Conservation (phyloP, 2,888 invertebrate genomes). For the Harpalus rufipes region DNA sequence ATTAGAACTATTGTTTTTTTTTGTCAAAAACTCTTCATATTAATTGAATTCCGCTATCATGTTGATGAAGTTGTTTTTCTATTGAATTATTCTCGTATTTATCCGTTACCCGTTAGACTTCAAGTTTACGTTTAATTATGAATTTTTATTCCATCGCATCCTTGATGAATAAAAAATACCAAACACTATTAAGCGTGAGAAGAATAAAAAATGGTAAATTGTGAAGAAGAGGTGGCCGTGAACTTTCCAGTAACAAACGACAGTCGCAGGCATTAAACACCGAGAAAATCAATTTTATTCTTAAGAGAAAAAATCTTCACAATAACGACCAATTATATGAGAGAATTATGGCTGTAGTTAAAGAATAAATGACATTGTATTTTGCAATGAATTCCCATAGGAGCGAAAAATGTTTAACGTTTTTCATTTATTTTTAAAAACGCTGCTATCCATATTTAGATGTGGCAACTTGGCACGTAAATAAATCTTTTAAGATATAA, state of each 20-base stretch:
- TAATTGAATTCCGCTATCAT: no score
- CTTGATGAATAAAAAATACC: constrained; percentile 23
- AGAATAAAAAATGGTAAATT: constrained; percentile 10
- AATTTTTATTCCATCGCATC: background rate
- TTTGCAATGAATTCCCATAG: background rate
- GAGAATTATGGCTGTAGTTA: constrained; percentile 18
- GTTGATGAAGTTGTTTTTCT: no score
- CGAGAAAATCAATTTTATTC: constrained; percentile 41
- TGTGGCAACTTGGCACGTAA: background rate
- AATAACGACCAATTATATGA: constrained; percentile 35
- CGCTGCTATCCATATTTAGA: background rate
- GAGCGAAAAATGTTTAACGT: background rate
- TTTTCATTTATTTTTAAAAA: background rate
- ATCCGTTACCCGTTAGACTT: no score
- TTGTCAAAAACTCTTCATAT: no score
- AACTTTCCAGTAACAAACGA: constrained; percentile 18
- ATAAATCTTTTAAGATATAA: background rate
- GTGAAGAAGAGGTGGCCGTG: constrained; percentile 15
- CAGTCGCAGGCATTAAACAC: background rate
- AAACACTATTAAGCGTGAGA: constrained; percentile 33
- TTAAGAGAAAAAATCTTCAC: background rate
- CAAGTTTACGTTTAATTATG: background rate
- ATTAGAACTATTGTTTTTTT: no score
- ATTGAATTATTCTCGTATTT: no score
- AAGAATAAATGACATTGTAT: constrained; percentile 20